Conservation (phyloP, 2,113 vertebrate genomes). For the Entomyzon cyanotis region DNA sequence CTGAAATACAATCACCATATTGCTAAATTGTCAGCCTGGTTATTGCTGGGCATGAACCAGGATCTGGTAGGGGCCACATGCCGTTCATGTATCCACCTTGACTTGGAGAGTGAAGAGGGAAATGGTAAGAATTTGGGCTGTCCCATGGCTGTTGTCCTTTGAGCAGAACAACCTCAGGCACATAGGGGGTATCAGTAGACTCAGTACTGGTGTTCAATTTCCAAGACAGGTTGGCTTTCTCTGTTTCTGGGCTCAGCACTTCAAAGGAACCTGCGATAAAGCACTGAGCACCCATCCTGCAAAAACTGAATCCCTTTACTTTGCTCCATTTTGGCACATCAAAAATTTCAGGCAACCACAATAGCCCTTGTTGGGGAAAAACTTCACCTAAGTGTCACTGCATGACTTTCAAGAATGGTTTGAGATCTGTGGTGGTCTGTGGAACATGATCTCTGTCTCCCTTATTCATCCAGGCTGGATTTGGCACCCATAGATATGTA, state of each 20-base stretch:
- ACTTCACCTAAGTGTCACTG: not conserved
- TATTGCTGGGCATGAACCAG: not conserved
- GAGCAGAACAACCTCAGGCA: not conserved
- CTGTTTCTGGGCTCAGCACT: not conserved
- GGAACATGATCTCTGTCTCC: not conserved
- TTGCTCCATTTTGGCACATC: not conserved
- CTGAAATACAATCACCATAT: not conserved
- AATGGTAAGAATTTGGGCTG: not conserved
- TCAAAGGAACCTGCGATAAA: not conserved
- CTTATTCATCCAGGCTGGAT: not conserved
- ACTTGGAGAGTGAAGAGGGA: not conserved
- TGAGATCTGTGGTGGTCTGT: not conserved
- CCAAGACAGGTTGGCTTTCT: not conserved
- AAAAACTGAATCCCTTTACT: not conserved
- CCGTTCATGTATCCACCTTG: not conserved
- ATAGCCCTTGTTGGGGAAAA: not conserved
- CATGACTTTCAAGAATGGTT: not conserved
- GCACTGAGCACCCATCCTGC: not conserved
- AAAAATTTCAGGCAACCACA: not conserved
- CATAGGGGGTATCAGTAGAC: not conserved
- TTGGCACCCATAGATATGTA: not conserved
- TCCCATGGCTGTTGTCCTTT: not conserved
- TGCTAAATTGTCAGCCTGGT: not conserved
- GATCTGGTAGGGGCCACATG: not conserved
- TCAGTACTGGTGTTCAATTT: not conserved